Base-by-base conservation (phyloP, 2,113 vertebrate species). In the Stegastes partitus region DNA sequence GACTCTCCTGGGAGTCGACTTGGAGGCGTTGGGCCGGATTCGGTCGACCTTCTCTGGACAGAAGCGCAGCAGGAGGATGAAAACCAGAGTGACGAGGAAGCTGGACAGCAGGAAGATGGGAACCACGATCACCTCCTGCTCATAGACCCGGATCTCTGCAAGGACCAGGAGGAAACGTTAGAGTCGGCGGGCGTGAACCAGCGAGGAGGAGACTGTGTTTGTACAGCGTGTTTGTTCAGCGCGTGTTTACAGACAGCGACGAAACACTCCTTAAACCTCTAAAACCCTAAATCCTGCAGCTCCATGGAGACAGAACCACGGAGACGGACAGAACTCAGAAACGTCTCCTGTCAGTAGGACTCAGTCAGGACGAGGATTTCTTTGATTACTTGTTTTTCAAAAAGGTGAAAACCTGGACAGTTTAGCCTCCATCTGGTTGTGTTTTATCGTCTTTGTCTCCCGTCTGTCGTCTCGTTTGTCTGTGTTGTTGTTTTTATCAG, bases 91-190 rank as follows among this genome's bases (percentile, higher is more conserved):
- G 62, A 94, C 63, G 75, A 94, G 5, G 68, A 95, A 95, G 63
- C 28, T 66, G 65, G 88, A 31, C 73, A 95, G 74, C 82, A 95
- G 88, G 22, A 95, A 11, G 64, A 91, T 19, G 1, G 95, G 95
- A 63, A 95, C 91, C 0, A 95, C 19, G 4, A 95, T 95, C 80
- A 95, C 93, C 78, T 95, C 95, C 86, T 93, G 88, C 77, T 95
- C 90, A 6, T 94, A 94, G 11, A 93, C 79, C 2, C 92, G 89
- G 78, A 95, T 88, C 53, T 84, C 94, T 95, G 90, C 57, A 39
- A n/a, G 21, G 45, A 55, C 42, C 11, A 77, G 23, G 61, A 21
- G 54, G 42, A 63, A 34, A 23, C 18, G 44, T 49, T 31, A 23
- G 0, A 25, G 18, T 57, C 54, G 25, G 47, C 15, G 25, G 5